phyloP scores from a whole-genome alignment of 2,113 vertebrate species.

The Notarius quadriscutis region DNA sequence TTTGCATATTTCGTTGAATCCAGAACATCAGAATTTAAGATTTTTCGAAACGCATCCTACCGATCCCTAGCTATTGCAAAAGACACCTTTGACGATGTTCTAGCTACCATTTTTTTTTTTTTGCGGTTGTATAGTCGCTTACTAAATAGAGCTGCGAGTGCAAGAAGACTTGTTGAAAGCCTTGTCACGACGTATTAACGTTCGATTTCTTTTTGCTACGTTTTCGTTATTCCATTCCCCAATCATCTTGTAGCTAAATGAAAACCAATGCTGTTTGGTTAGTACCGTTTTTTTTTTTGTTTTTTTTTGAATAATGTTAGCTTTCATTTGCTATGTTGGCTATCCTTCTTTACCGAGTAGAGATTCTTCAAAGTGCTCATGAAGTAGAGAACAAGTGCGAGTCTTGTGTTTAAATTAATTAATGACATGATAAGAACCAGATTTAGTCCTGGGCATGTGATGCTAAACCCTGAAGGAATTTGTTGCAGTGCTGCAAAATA shows the following conservation, averaged over 20 bases:
- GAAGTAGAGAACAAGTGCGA: too few species aligned
- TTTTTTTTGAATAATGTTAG: neutral
- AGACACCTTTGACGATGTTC: conserved; percentile 27
- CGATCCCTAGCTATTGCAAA: conserved; percentile 1
- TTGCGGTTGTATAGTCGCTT: conserved; percentile 31
- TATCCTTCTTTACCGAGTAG: neutral
- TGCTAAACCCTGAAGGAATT: neutral
- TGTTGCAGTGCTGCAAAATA: neutral
- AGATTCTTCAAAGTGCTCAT: neutral
- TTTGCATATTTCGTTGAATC: conserved; percentile 1
- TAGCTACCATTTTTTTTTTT: conserved; percentile 6
- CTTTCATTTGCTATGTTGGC: neutral
- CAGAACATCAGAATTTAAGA: neutral
- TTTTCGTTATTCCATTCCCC: neutral
- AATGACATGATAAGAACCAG: neutral
- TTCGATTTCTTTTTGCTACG: neutral
- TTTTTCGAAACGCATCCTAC: neutral
- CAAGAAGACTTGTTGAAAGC: conserved; percentile 39
- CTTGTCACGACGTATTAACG: conserved; percentile 12
- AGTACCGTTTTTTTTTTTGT: too few species aligned
- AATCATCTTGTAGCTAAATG: neutral
- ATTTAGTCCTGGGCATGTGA: neutral
- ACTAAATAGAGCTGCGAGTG: conserved; percentile 41
- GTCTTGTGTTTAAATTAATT: neutral
- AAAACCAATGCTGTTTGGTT: neutral